Evolutionary conservation across 1,140 invertebrate genomes (phyloP).

Genomic region (Riptortus pedestris): DNA sequence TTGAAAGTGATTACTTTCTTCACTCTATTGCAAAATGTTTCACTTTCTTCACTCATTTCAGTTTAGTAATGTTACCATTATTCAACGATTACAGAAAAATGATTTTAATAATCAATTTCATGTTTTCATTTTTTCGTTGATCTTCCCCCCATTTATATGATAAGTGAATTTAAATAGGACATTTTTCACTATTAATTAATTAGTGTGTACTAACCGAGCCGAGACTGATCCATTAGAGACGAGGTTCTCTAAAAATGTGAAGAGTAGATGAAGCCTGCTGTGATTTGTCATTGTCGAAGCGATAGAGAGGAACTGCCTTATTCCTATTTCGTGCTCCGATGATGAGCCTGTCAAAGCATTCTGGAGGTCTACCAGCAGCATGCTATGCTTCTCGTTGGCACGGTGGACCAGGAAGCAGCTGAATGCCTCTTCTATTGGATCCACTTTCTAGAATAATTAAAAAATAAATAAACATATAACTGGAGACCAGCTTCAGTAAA

Average conservation of each 20-base stretch:
- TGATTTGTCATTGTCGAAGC: constrained; percentile 58
- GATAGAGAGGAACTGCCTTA: constrained; percentile 57
- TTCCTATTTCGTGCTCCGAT: constrained; percentile 56
- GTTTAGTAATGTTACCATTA: no score
- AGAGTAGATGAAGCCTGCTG: constrained; percentile 56
- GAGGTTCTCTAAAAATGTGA: constrained; percentile 58
- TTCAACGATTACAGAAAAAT: no score
- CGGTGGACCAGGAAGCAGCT: constrained; percentile 70
- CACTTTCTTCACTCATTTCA: no score
- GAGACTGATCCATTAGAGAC: constrained; percentile 54
- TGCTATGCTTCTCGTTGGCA: constrained; percentile 49
- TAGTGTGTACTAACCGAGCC: constrained; percentile 50
- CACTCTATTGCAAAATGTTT: no score
- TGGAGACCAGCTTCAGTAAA: no score
- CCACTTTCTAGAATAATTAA: constrained; percentile 52
- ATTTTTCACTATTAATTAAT: no score
- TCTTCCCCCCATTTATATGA: no score
- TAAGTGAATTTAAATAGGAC: no score
- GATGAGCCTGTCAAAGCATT: constrained; percentile 42
- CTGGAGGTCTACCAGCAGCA: constrained; percentile 34
- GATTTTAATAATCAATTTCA: no score
- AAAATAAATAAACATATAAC: constrained; percentile 9
- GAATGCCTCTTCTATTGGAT: constrained; percentile 76
- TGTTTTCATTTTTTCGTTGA: no score
- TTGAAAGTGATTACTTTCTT: no score